Evolutionary conservation across 2,113 vertebrate species (phyloP).

Genomic region (Corvus cornix): DNA sequence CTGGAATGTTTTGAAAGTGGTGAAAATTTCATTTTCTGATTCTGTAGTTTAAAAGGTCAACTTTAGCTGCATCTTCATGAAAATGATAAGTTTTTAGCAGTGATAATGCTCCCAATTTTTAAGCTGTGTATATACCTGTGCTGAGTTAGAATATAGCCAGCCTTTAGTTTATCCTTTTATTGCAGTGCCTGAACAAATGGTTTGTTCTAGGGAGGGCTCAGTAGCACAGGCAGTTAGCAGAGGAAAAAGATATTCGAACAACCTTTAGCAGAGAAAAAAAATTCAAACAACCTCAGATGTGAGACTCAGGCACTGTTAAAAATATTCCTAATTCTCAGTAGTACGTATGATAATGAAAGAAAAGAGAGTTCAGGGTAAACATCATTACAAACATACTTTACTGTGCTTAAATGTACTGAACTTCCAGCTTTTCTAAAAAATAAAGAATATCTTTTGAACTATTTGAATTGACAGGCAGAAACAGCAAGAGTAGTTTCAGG

Average conservation of each 20-base stretch:
- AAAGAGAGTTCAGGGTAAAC: neutral
- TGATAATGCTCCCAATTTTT: rapidly evolving
- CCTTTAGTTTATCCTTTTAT: neutral
- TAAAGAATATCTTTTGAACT: neutral
- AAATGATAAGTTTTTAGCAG: neutral
- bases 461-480: neutral
- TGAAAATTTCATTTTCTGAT: neutral
- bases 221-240: neutral
- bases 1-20: neutral
- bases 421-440: neutral
- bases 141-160: neutral
- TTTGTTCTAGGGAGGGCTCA: neutral
- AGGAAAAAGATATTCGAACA: neutral
- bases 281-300: neutral
- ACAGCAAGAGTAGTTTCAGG: neutral
- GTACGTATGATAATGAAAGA: neutral
- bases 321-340: neutral
- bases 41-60: neutral
- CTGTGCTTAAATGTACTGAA: neutral
- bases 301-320: neutral
- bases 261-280: neutral
- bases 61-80: neutral
- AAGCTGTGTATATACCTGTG: neutral
- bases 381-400: neutral
- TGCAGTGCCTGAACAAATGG: neutral